Evolutionary conservation across 2,113 vertebrate genomes (phyloP), one percentile per base, ranked within the genome.

Genomic region (Lucifuga dentata): DNA sequence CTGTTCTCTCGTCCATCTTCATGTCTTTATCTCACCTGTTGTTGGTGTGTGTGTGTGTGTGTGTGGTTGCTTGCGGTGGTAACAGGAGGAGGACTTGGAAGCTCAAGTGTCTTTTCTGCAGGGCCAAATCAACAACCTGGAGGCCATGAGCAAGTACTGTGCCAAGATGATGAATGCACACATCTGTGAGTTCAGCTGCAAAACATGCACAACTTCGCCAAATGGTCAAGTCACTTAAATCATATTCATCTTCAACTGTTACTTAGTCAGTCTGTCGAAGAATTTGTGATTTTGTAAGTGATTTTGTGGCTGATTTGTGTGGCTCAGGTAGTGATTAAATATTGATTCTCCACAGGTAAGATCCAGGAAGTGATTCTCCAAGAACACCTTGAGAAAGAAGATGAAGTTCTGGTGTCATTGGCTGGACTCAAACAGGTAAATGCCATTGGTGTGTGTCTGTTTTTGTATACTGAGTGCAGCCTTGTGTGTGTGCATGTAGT

Each of bases 91-190:
- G 68, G 98, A 99, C 85, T 71, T 99, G 84, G 98, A 99, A 81
- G 94, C 93, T n/a, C 98, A 99, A 53, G 95, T 99, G 55, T 99
- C 98, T 5, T 98, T 98, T 85, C 94, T 99, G 11, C 98, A 99
- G 87, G 98, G 98, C 57, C 98, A 99, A 76, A 92, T 99, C 80
- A 99, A 99, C 0, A 96, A 99, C 88, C 91, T 99, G 69, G 98
- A 98, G 77, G 98, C 98, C 63, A 99, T 99, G 98, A 98, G 96
- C 93, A 99, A 98, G 87, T 99, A 96, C 72, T 99, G 97, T 57
- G 96, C 97, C 2, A 98, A 95, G 87, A 98, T 95, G 93, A 99
- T 99, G 98, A 97, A 97, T 74, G 84, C 86, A 0, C 97, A 99
- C 85, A 96, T 99, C 43, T 95, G 98, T 99, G 88, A 96, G 95